Percentiles rank a stretch among this genome's conserved stretches.
These are phyloP conservation scores for Takifugu bimaculatus DNA, from an alignment of 2,113 vertebrate species.

Conservation along the genomic window DNA sequence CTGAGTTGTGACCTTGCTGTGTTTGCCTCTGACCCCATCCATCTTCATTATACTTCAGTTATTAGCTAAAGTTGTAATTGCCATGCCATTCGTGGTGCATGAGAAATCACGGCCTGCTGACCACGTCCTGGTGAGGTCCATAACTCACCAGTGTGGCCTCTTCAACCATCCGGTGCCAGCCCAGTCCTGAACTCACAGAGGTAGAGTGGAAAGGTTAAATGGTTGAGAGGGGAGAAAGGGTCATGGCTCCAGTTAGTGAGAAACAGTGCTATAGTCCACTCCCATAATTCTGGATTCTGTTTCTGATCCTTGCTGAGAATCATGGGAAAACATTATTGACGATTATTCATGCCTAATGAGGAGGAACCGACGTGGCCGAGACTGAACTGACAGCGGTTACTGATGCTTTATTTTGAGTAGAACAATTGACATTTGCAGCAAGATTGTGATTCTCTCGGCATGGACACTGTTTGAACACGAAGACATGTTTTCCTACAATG, in stretches of 20 bases:
- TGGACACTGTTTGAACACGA: constrained; percentile 25
- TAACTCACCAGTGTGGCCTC: constrained; percentile 43
- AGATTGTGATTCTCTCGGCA: constrained; percentile 29
- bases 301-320: constrained; percentile 65
- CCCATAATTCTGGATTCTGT: constrained; percentile 63
- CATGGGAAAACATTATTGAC: constrained; percentile 60
- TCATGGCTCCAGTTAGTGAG: constrained; percentile 54
- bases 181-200: constrained; percentile 21
- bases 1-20: constrained; percentile 36
- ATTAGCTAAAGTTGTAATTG: constrained; percentile 57
- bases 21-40: constrained; percentile 54
- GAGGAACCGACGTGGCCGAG: constrained; percentile 58
- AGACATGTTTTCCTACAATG: constrained; percentile 5
- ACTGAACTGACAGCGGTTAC: constrained; percentile 45
- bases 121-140: constrained; percentile 20
- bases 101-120: constrained; percentile 53
- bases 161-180: constrained; percentile 18
- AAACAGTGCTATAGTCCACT: constrained; percentile 42
- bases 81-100: constrained; percentile 44
- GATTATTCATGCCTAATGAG: constrained; percentile 77
- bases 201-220: constrained; percentile 54
- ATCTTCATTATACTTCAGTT: constrained; percentile 62
- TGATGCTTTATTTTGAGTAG: constrained; percentile 40
- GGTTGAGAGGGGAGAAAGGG: constrained; percentile 41
- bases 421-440: constrained; percentile 6